These are phyloP conservation scores for Idris sp. DNA, from an alignment of 1,140 invertebrate genomes.

Conservation along the genomic window DNA sequence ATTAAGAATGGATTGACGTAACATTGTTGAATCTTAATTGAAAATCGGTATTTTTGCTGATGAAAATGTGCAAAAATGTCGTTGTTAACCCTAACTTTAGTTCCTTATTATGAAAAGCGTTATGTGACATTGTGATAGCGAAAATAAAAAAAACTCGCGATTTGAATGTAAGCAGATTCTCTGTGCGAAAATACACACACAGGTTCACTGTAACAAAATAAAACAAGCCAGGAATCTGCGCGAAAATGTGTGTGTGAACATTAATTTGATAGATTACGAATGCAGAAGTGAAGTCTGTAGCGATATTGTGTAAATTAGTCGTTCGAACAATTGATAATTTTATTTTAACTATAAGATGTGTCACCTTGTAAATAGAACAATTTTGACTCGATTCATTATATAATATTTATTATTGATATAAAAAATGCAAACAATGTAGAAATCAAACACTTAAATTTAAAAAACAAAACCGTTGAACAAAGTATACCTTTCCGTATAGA, in stretches of 20 bases:
- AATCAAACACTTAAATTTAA: not conserved
- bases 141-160: slow-evolving; percentile 17
- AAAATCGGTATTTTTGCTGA: slow-evolving; percentile 5
- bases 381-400: slow-evolving; percentile 19
- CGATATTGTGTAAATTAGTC: slow-evolving; percentile 45
- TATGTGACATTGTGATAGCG: slow-evolving; percentile 41
- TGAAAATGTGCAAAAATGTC: slow-evolving; percentile 32
- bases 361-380: slow-evolving; percentile 43
- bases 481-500: no score
- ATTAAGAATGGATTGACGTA: slow-evolving; percentile 11
- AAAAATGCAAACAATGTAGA: no score
- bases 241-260: slow-evolving; percentile 19
- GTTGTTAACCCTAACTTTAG: slow-evolving; percentile 49
- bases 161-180: slow-evolving; percentile 8
- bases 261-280: slow-evolving; percentile 19
- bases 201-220: no score
- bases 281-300: slow-evolving; percentile 28
- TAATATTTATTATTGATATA: no score
- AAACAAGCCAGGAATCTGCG: slow-evolving; percentile 1
- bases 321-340: slow-evolving; percentile 28
- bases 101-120: slow-evolving; percentile 48
- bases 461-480: no score
- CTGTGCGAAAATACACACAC: no score
- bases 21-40: slow-evolving; percentile 12
- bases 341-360: slow-evolving; percentile 37